Evolutionary conservation across 2,113 vertebrate species (phyloP).

Genomic region (Rana temporaria): DNA sequence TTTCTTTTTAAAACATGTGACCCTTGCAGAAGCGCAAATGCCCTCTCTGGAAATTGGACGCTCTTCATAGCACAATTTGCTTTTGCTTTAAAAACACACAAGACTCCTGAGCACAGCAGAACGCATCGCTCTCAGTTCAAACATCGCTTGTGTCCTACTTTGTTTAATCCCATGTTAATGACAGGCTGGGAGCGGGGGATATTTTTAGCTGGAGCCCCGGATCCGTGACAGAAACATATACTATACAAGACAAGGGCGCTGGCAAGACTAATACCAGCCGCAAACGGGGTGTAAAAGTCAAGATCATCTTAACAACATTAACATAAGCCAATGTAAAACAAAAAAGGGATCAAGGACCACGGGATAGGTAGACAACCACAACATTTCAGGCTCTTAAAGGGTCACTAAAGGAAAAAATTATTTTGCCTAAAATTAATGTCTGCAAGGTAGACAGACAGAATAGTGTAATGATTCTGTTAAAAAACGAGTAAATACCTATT

Average conservation of each 20-base stretch:
- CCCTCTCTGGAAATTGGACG: not conserved
- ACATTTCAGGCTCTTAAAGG: too few relatives aligned
- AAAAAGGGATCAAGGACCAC: too few relatives aligned
- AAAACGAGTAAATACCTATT: too few relatives aligned
- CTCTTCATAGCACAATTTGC: not conserved
- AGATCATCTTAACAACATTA: not conserved
- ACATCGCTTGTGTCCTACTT: slow-evolving; percentile 23
- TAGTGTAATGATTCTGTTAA: too few relatives aligned
- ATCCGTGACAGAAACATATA: not conserved
- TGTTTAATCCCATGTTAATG: slow-evolving; percentile 50
- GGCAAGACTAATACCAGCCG: not conserved
- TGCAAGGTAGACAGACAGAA: too few relatives aligned
- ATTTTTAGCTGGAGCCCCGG: slow-evolving; percentile 43
- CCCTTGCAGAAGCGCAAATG: not conserved
- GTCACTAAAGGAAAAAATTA: too few relatives aligned
- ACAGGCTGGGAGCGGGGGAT: not conserved
- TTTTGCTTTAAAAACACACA: slow-evolving; percentile 16
- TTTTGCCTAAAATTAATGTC: too few relatives aligned
- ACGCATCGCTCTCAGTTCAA: not conserved
- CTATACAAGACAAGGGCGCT: not conserved
- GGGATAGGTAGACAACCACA: too few relatives aligned
- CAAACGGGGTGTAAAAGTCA: not conserved
- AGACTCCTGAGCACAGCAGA: too few relatives aligned
- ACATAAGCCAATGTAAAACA: too few relatives aligned
- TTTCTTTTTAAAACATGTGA: not conserved